Conservation (phyloP, 2,888 invertebrate species). For the Drosophila recens region DNA sequence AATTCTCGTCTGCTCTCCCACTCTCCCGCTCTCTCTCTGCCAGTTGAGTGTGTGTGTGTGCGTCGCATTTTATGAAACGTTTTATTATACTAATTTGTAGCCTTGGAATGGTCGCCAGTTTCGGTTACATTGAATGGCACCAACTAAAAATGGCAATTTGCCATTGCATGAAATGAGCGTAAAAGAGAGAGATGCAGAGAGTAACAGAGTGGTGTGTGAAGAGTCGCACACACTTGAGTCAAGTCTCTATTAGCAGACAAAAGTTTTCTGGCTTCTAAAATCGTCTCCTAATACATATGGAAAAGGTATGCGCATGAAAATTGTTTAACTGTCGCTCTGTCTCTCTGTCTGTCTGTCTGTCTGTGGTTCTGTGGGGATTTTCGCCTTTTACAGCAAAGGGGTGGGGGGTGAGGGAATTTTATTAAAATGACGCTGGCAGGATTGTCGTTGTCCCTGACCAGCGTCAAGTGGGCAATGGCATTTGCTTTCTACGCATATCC, state of each 20-base stretch:
- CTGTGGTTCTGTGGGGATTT: slow-evolving; percentile 55
- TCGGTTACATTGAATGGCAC: slow-evolving; percentile 75
- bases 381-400: slow-evolving; percentile 34
- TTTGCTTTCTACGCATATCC: slow-evolving; percentile 61
- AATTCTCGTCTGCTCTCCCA: slow-evolving; percentile 17
- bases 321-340: slow-evolving; percentile 58
- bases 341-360: slow-evolving; percentile 22
- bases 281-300: slow-evolving; percentile 61
- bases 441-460: slow-evolving; percentile 38
- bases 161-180: slow-evolving; percentile 69
- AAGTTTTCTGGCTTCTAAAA: slow-evolving; percentile 45
- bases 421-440: slow-evolving; percentile 68
- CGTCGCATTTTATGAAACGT: slow-evolving; percentile 84
- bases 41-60: slow-evolving; percentile 25
- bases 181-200: slow-evolving; percentile 1
- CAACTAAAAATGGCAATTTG: slow-evolving; percentile 83
- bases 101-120: slow-evolving; percentile 78
- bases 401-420: slow-evolving; percentile 45
- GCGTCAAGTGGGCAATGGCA: slow-evolving; percentile 66
- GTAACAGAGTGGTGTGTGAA: not conserved
- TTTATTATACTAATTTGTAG: slow-evolving; percentile 85
- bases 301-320: slow-evolving; percentile 69
- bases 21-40: not conserved
- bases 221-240: slow-evolving; percentile 63
- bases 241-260: slow-evolving; percentile 81